Evolutionary conservation across 2,113 vertebrate species (phyloP), one percentile per base, ranked within the genome.

Genomic region (Lophius piscatorius): DNA sequence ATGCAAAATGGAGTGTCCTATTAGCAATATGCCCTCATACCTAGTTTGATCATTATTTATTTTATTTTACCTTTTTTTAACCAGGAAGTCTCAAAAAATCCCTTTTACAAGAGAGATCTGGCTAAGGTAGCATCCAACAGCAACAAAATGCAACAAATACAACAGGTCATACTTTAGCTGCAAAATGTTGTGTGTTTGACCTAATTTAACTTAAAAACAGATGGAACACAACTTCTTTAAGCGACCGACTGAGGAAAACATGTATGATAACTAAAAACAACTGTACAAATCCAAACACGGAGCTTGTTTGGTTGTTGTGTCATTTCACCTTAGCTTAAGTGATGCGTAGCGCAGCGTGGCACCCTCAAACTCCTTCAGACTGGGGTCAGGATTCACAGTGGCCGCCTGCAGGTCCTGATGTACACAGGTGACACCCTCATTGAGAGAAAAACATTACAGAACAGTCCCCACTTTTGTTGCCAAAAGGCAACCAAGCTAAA

Each of bases 351-450:
- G 96, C 14, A 99, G 91, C 0, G 97, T 99, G 6, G 97, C 97
- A 70, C 97, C 97, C 88, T 99, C 96, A 85, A 99, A 99, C 81
- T 98, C 97, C 87, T 99, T 99, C 68, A 99, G 92, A 80, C 97
- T 99, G 63, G 97, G 97, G 78, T 99, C 96, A 18, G 97, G 94
- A 85, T 97, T 96, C 79, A 98, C 94, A 1, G 95, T 98, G 74
- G 96, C 97, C 29, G 94, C 97, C 48, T 99, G 96, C 56, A 99
- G 89, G 74, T 98, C 97, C 97, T 99, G 81, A 52, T 26, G 22
- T 51, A 84, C 17, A 78, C 10, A 74, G 39, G 35, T 28, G 31
- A 72, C 9, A 54, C 45, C 11, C 34, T 80, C 31, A 70, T 23
- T 59, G 14, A 6, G 33, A 22, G 42, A 16, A 55, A 69, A 67